Conservation (phyloP, 1,140 invertebrate species). For the Pachyrhynchus sulphureomaculatus region DNA sequence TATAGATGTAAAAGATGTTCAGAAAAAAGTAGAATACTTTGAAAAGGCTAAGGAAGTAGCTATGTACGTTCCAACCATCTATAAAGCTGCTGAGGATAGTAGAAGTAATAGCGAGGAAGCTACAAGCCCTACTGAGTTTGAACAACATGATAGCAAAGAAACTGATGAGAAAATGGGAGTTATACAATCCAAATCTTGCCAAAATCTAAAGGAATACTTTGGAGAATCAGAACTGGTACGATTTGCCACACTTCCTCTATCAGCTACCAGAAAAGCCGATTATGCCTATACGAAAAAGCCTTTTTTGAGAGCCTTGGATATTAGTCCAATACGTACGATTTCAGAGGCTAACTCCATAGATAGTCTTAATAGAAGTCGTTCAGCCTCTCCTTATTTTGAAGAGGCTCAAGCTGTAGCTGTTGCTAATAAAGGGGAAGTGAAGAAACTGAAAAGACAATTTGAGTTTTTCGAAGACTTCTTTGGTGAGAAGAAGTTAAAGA, state of each 20-base stretch:
- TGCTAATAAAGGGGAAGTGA: slow-evolving; percentile 73
- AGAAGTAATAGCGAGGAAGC: slow-evolving; percentile 21
- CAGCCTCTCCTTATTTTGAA: slow-evolving; percentile 68
- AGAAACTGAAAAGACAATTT: slow-evolving; percentile 70
- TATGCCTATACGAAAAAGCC: slow-evolving; percentile 37
- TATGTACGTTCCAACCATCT: slow-evolving; percentile 53
- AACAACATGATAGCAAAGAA: neutral
- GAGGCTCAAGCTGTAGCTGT: slow-evolving; percentile 68
- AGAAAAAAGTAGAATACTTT: slow-evolving; percentile 77
- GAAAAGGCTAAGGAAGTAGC: slow-evolving; percentile 62
- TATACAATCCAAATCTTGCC: slow-evolving; percentile 66
- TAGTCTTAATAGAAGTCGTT: slow-evolving; percentile 64
- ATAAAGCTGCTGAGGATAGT: slow-evolving; percentile 56
- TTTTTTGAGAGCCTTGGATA: slow-evolving; percentile 39
- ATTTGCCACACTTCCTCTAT: slow-evolving; percentile 47
- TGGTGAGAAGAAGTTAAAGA: slow-evolving; percentile 45
- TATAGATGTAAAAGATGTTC: slow-evolving; percentile 63
- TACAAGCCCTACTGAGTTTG: neutral
- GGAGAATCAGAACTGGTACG: slow-evolving; percentile 62
- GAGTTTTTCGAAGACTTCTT: slow-evolving; percentile 58
- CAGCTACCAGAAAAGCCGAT: slow-evolving; percentile 40
- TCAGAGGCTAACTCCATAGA: slow-evolving; percentile 60
- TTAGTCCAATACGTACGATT: slow-evolving; percentile 38
- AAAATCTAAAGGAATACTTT: slow-evolving; percentile 75
- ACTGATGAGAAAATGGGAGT: slow-evolving; percentile 36